Base-by-base conservation (phyloP, 2,113 vertebrate species). In the Lates calcarifer region DNA sequence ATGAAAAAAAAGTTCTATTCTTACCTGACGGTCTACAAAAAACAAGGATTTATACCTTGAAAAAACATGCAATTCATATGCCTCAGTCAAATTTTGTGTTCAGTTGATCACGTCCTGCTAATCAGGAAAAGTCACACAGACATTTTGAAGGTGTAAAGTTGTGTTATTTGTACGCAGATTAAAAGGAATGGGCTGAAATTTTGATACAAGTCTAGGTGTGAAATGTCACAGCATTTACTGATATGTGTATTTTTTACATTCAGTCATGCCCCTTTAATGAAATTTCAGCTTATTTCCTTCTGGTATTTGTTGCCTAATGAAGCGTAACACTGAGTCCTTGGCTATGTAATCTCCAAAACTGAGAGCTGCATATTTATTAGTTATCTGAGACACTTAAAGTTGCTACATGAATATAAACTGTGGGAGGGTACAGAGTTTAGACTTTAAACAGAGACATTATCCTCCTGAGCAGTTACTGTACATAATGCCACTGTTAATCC, bases 291-390 rank as follows among this genome's bases (percentile, higher is more conserved):
- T 41, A 35, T 80, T 49, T 56, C 4, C 13, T 64, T 58, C 26
- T 60, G 45, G 61, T 8, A 15, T 51, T 63, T 71, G 82, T 53
- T 56, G 87, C 57, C 62, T 80, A 77, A 83, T 61, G 77, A 39
- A 53, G 77, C 41, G 39, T 78, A 51, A 77, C 61, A 51, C 28
- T 26, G 43, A 39, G 26, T 55, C 24, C 6, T 28, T 22, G 71
- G 65, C 69, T 66, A 65, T 26, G 18, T 56, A 49, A 61, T 64
- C 20, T 33, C 55, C 35, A 37, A 28, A 63, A 76, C 55, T 37
- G 6, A 39, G 72, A 69, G 76, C 70, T 72, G 79, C 58, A 57
- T 84, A 47, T 75, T 89, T 77, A 78, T 73, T 29, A 41, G 49
- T 45, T 37, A 6, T 35, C 28, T 1, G 18, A 74, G 39, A 35